Conservation (phyloP, 2,797 vertebrate genomes). For the Delichon dasypus region DNA sequence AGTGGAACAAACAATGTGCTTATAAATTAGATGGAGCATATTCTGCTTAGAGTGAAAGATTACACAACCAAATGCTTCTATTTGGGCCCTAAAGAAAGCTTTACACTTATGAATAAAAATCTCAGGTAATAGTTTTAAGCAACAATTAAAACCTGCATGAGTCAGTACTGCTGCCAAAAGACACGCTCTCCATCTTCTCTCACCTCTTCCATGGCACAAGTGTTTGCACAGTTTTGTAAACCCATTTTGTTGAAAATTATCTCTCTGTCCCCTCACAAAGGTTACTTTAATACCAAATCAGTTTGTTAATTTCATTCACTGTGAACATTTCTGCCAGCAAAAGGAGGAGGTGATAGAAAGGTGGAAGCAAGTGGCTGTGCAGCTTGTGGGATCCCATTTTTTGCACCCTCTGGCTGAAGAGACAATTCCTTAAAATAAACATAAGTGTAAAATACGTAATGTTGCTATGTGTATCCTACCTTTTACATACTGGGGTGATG, state of each 20-base stretch:
- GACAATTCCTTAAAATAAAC: background rate
- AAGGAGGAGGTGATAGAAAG: background rate
- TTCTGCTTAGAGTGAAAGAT: background rate
- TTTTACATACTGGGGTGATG: background rate
- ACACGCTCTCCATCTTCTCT: background rate
- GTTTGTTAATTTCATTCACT: background rate
- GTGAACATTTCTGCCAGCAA: background rate
- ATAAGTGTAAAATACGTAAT: background rate
- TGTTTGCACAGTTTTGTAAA: background rate
- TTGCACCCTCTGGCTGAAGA: background rate
- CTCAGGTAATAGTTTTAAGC: background rate
- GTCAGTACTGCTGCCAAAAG: background rate
- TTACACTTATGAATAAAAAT: background rate
- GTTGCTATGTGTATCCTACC: background rate
- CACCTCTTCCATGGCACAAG: background rate
- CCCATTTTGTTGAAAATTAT: background rate
- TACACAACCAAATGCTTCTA: background rate
- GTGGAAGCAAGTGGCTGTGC: background rate
- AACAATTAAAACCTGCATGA: background rate
- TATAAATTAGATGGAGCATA: background rate
- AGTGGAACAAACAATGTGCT: background rate
- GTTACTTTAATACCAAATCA: background rate
- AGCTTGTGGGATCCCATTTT: background rate
- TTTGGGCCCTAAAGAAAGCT: background rate
- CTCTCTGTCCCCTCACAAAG: background rate